Conservation (phyloP, 2,888 invertebrate genomes). For the Metalampra italica region DNA sequence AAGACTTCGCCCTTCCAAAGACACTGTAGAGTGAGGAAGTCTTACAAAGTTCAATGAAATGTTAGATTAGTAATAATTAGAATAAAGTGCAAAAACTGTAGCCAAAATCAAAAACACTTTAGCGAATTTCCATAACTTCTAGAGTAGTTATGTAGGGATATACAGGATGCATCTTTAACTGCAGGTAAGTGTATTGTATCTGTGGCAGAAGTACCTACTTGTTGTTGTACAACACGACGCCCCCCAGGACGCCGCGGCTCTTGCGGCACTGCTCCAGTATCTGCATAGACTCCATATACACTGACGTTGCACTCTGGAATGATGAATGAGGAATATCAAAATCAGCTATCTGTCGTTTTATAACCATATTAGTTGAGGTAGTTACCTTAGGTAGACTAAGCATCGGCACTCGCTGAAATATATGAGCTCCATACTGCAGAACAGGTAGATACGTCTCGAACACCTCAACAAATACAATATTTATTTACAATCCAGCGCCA, state of each 20-base stretch:
- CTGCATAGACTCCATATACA: conserved; percentile 92
- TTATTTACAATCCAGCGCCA: not conserved
- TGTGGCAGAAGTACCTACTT: conserved; percentile 82
- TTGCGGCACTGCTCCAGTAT: conserved; percentile 90
- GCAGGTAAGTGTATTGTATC: too few species aligned
- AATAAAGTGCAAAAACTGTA: too few species aligned
- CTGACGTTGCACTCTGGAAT: conserved; percentile 89
- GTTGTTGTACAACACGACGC: conserved; percentile 91
- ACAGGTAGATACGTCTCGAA: conserved; percentile 94
- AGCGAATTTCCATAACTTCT: too few species aligned
- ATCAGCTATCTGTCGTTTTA: too few species aligned
- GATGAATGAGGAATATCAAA: conserved; percentile 4
- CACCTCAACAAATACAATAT: conserved; percentile 79
- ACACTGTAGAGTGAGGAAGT: too few species aligned
- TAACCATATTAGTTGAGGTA: too few species aligned
- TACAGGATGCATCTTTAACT: too few species aligned
- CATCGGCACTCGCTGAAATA: conserved; percentile 90
- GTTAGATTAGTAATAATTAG: too few species aligned
- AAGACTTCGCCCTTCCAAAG: too few species aligned
- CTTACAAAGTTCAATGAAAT: too few species aligned
- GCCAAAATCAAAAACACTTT: too few species aligned
- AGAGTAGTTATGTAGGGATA: too few species aligned
- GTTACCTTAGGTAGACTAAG: conserved; percentile 90
- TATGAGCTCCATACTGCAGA: conserved; percentile 88
- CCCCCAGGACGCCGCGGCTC: conserved; percentile 88